Base-by-base conservation (phyloP, 2,888 invertebrate genomes). In the Eumerus sabulonum region DNA sequence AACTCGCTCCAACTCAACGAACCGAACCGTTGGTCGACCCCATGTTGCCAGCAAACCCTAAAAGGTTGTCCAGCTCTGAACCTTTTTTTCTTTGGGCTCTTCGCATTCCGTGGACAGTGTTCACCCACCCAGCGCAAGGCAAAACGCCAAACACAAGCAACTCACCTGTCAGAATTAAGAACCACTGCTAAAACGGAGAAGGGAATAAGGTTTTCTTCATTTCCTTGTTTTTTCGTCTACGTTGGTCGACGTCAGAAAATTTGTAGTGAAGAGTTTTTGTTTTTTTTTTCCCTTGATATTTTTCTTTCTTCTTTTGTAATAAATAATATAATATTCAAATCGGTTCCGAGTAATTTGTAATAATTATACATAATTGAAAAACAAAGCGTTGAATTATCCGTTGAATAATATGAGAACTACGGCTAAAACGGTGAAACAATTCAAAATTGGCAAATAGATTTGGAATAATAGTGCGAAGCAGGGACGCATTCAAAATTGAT, bases 131-230 rank as follows among this genome's bases (percentile, higher is more conserved):
- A 42, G 47, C 53, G 44, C 60, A 48, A 62, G 50, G 9, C 27
- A 16, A 56, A 67, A 57, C 45, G 51, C 68, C 73, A 79, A 79
- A 62, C 62, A 64, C 63, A 27, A 63, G 64, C 35, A 71, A 62
- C 48, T 68, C 73, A 79, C 73, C 67, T 79, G 77, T 79, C 79
- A 79, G 79, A 79, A 74, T 57, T 62, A 68, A 74, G 74, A 79
- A 79, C 60, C 47, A 70, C 68, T 73, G 50, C 50, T 60, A 68
- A 63, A 73, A 54, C 57, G 68, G 57, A 68, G 42, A 73, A 73
- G 77, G 50, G 60, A 79, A 79, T 74, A 74, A 40, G 68, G 73
- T 79, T 73, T 77, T 27, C 7, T 74, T 79, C 63, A 68, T 79
- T 73, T 77, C 7, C 7, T 74, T 79, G 59, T 62, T 70, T 79